Percentiles rank a stretch among this genome's conserved stretches.
Evolutionary conservation across 2,888 invertebrate genomes (phyloP).

Genomic region (Epirrita christyi): DNA sequence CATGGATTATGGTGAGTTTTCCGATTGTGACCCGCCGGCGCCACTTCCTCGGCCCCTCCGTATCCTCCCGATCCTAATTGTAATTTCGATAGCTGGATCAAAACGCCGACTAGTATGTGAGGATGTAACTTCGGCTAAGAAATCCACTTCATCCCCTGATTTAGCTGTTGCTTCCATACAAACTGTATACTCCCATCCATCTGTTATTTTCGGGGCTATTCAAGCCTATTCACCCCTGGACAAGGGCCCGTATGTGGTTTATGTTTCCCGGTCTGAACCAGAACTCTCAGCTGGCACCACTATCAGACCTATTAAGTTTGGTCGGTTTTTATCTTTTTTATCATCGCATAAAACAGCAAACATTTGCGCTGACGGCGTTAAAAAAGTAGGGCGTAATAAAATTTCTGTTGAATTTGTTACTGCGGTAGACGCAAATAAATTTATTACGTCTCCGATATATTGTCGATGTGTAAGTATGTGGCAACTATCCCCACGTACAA

Average conservation of each 20-base stretch:
- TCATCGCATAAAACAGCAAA: not conserved
- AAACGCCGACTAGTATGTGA: not conserved
- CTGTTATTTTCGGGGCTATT: not conserved
- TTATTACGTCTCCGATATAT: no score
- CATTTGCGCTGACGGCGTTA: not conserved
- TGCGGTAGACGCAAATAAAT: no score
- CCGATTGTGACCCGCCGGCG: not conserved
- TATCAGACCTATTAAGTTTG: slow-evolving; percentile 10
- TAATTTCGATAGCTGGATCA: not conserved
- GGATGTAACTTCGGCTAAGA: not conserved
- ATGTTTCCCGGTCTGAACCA: slow-evolving; percentile 1
- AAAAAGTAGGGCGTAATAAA: not conserved
- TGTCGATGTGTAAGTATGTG: no score
- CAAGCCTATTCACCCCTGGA: not conserved
- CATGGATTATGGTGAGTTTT: no score
- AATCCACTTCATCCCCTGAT: not conserved
- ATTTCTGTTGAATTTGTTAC: no score
- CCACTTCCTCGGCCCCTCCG: not conserved
- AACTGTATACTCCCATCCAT: not conserved
- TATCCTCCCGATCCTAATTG: not conserved
- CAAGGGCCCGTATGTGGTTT: slow-evolving; percentile 8
- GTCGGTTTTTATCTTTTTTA: slow-evolving; percentile 1
- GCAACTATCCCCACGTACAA: no score
- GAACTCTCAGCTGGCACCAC: not conserved
- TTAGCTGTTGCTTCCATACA: not conserved